Evolutionary conservation across 2,888 invertebrate genomes (phyloP).

Genomic region (Gnatocerus cornutus): DNA sequence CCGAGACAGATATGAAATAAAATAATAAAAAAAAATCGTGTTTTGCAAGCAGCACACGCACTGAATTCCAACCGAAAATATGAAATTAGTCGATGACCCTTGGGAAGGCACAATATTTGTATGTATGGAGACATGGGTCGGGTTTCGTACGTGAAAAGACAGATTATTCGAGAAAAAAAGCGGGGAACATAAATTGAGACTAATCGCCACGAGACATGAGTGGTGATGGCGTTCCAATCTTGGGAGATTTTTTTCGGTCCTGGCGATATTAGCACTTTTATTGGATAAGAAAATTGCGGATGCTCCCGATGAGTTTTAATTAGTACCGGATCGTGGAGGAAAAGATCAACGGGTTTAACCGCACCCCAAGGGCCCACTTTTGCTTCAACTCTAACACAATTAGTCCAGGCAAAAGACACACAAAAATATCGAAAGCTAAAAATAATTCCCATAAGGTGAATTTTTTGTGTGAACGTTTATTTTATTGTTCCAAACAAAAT

Average conservation of each 20-base stretch:
- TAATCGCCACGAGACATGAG: slow-evolving; percentile 17
- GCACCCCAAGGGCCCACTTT: no score
- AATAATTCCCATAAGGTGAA: no score
- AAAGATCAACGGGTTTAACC: no score
- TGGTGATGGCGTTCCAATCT: slow-evolving; percentile 42
- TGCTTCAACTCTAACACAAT: no score
- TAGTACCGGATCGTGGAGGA: no score
- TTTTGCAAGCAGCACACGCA: slow-evolving; percentile 39
- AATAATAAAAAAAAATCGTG: slow-evolving; percentile 20
- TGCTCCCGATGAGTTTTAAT: no score
- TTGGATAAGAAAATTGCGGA: slow-evolving; percentile 55
- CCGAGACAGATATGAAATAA: slow-evolving; percentile 43
- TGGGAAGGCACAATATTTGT: slow-evolving; percentile 13
- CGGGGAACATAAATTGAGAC: slow-evolving; percentile 7
- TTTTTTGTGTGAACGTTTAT: no score
- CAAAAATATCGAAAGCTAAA: no score
- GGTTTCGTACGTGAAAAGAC: neutral
- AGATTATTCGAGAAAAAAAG: neutral
- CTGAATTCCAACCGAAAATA: slow-evolving; percentile 33
- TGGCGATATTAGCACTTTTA: slow-evolving; percentile 61
- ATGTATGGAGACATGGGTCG: slow-evolving; percentile 9
- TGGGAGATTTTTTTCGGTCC: slow-evolving; percentile 54
- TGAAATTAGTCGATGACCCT: slow-evolving; percentile 44
- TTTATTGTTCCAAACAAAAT: no score
- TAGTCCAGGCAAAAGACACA: no score